These are phyloP conservation scores for Miniopterus natalensis DNA, from an alignment of 2,113 vertebrate species.

Conservation along the genomic window DNA sequence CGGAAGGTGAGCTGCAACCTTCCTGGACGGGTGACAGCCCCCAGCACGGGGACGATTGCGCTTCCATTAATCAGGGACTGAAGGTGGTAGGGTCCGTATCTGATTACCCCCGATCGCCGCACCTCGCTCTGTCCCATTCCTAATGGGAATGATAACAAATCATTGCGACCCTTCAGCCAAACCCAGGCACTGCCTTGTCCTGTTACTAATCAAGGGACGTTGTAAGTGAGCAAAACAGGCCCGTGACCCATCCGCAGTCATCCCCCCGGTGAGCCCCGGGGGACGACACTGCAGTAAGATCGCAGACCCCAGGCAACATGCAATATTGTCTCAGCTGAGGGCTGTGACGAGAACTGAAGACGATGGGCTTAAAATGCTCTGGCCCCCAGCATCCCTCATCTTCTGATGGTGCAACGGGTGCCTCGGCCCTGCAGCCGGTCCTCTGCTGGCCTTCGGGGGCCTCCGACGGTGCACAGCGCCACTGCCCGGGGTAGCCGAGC, in stretches of 20 bases:
- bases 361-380: too few relatives aligned
- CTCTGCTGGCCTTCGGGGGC: neutral
- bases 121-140: neutral
- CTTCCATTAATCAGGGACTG: neutral
- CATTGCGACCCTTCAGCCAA: constrained; percentile 10
- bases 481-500: too few relatives aligned
- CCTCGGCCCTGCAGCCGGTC: too few relatives aligned
- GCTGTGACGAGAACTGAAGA: neutral
- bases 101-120: neutral
- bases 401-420: too few relatives aligned
- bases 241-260: neutral
- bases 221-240: neutral
- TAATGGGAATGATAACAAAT: neutral
- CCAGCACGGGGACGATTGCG: neutral
- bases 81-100: neutral
- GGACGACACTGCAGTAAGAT: neutral
- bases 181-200: neutral
- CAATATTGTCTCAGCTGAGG: neutral
- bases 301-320: neutral
- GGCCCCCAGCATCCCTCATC: too few relatives aligned
- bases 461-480: neutral
- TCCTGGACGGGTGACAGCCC: too few relatives aligned
- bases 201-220: neutral
- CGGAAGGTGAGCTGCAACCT: neutral
- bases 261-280: neutral